phyloP scores from a whole-genome alignment of 2,888 invertebrate genomes.

The Eucera pruinosa region DNA sequence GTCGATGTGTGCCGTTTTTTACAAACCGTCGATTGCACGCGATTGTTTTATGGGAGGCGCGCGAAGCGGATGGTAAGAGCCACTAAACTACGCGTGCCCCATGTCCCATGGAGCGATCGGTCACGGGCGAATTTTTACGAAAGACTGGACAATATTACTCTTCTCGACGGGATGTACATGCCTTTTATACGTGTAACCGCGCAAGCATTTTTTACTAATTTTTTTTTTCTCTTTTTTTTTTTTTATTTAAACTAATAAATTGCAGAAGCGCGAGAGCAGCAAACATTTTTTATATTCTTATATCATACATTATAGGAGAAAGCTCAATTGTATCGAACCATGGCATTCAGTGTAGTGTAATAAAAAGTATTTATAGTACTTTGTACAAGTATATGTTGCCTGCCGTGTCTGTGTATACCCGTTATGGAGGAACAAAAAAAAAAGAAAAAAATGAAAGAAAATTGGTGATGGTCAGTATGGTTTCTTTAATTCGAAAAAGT shows the following conservation, averaged over 20 bases:
- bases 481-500: no score
- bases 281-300: conserved; percentile 66
- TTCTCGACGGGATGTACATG: conserved; percentile 51
- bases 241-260: conserved; percentile 24
- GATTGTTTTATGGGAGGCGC: not conserved
- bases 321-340: conserved; percentile 67
- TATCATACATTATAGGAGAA: conserved; percentile 53
- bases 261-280: conserved; percentile 43
- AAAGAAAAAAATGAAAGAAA: no score
- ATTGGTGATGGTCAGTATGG: not conserved
- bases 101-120: conserved; percentile 34
- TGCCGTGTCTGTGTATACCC: not conserved
- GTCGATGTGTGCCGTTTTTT: conserved; percentile 36
- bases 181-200: conserved; percentile 49
- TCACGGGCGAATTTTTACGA: conserved; percentile 38
- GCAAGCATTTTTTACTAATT: conserved; percentile 36
- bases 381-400: conserved; percentile 36
- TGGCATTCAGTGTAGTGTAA: conserved; percentile 67
- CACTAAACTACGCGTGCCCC: no score
- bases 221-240: conserved; percentile 17
- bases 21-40: not conserved
- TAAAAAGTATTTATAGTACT: conserved; percentile 72
- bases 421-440: not conserved
- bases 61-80: not conserved
- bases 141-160: conserved; percentile 69